Base-by-base conservation (phyloP, 2,888 invertebrate genomes). In the Aspidapion aeneum region DNA sequence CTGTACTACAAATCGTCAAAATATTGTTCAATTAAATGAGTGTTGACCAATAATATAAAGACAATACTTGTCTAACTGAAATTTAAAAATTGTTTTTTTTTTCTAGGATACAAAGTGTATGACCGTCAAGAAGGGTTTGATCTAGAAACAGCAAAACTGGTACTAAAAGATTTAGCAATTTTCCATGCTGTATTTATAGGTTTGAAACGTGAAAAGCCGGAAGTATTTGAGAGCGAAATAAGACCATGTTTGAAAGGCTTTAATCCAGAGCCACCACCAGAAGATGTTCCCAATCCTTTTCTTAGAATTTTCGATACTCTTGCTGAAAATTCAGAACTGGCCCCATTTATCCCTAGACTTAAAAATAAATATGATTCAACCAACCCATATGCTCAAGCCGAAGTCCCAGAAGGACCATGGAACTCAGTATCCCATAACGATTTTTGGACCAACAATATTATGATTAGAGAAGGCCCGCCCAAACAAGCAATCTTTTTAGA, bases 131-230 rank as follows among this genome's bases (percentile, higher is more conserved):
- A 70, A 63, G 80, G 83, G 60, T 79, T 82, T 56, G 81, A 84
- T 71, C 69, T 82, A 48, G 74, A 75, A 1, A 82, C 83, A 60
- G 76, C 80, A 0, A 75, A 74, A 59, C 52, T 81, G 1, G 75
- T 82, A 1, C 66, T 84, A 1, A 73, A 76, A 54, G 72, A 79
- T n/a, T 67, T 84, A 68, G 85, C 85, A 0, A 75, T 78, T 63
- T 84, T 82, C 66, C 85, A 85, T 70, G 83, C 83, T 0, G 72
- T 83, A 16, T 80, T 83, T 1, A 77, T 85, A 18, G 84, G 82
- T 0, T 72, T 82, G 61, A 82, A 83, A 57, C 61, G 78, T 0
- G 77, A 75, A 58, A 76, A 79, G 56, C 79, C 81, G 0, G 67
- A 75, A 21, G 67, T 74, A 1, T 82, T 77, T 71, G 63, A 77